Percentiles rank a stretch among this genome's conserved stretches.
Conservation (phyloP, 2,888 invertebrate species). For the Rhogogaster chlorosoma region DNA sequence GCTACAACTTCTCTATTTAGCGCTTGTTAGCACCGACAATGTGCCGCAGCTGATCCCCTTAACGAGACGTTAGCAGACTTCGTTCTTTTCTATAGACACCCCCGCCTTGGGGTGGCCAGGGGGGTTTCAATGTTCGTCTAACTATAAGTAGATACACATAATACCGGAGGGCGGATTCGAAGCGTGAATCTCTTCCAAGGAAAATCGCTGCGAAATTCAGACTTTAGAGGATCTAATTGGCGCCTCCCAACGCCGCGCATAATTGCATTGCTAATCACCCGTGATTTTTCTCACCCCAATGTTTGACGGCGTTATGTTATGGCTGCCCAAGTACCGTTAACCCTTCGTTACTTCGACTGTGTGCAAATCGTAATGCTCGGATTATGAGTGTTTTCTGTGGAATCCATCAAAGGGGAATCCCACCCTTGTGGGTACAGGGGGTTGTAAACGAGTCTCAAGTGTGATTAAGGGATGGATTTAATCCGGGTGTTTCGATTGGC, state of each 20-base stretch:
- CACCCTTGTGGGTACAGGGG: not conserved
- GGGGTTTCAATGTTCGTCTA: not conserved
- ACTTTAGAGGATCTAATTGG: not conserved
- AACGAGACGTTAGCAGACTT: constrained; percentile 62
- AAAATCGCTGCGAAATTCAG: not conserved
- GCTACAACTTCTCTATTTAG: constrained; percentile 70
- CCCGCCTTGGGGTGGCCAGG: not conserved
- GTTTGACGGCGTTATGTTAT: not conserved
- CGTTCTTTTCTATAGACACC: constrained; percentile 11
- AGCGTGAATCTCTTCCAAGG: not conserved
- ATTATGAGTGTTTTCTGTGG: not conserved
- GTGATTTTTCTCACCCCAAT: not conserved
- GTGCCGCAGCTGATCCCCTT: constrained; percentile 74
- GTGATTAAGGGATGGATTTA: not conserved
- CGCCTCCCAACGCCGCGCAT: not conserved
- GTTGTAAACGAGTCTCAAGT: not conserved
- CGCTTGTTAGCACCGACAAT: constrained; percentile 75
- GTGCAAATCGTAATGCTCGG: not conserved
- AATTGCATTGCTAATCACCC: not conserved
- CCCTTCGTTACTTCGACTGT: not conserved
- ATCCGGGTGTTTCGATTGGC: not conserved
- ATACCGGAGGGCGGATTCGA: not conserved
- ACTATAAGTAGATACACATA: not conserved
- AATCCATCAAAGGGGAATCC: not conserved
- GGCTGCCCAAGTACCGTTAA: not conserved